A percentile compares a stretch with the other conserved stretches of the same genome.
Evolutionary conservation across 2,888 invertebrate species (phyloP).

Genomic region (Deilephila elpenor): DNA sequence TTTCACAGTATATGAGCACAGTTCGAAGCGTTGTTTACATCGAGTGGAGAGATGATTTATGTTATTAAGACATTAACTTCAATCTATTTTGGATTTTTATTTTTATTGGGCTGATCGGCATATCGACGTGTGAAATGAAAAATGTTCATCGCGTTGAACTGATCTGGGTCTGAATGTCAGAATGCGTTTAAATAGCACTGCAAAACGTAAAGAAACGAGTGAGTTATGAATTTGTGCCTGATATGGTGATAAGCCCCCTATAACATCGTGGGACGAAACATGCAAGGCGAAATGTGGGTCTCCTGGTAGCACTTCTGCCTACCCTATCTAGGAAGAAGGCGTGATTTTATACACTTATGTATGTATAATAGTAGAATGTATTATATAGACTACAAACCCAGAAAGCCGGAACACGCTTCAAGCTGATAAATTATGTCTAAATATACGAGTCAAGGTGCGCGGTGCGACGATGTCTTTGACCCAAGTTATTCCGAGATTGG

Average conservation of each 20-base stretch:
- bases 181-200: no score
- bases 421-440: slow-evolving; percentile 7
- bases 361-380: neutral
- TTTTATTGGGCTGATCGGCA: neutral
- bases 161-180: no score
- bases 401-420: slow-evolving; percentile 1
- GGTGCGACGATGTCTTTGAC: slow-evolving; percentile 19
- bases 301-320: no score
- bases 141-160: no score
- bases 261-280: no score
- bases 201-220: no score
- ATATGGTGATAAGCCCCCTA: no score
- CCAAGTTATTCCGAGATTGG: slow-evolving; percentile 15
- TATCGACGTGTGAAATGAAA: no score
- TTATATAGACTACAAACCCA: neutral
- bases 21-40: neutral
- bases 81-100: neutral
- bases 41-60: neutral
- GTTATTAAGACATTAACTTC: neutral
- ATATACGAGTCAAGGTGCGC: slow-evolving; percentile 15
- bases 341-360: no score
- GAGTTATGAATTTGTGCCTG: no score
- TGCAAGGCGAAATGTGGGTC: neutral
- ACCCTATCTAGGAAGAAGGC: no score
- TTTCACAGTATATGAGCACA: neutral